Evolutionary conservation across 2,113 vertebrate genomes (phyloP), one percentile per base, ranked within the genome.

Genomic region (Psilopsiagon aurifrons): DNA sequence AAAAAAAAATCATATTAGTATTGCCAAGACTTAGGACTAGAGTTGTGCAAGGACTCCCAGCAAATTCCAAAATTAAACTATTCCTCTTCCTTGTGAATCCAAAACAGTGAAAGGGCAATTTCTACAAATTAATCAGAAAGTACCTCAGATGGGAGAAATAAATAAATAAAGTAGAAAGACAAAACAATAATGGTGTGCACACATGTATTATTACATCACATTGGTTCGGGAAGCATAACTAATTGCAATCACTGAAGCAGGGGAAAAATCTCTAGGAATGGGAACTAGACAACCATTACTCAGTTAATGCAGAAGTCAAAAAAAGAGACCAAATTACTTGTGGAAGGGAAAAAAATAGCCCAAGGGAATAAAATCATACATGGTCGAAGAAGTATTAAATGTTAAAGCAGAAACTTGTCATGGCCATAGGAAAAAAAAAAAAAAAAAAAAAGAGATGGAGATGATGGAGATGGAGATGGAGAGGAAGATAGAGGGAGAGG

Each of bases 271-370:
- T 87, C 5, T 3, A n/a, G 81, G 46, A 97, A 90, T 22, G 31
- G 37, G 43, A 90, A 64, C 47, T 88, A 39, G 4, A 31, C 29
- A 92, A 43, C 41, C 85, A 71, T 80, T 67, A 54, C 39, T 95
- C 70, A 75, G 62, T 76, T 92, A 94, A 88, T 59, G 70, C 2
- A 2, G 23, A 83, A 94, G 54, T 80, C 39, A 9, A 85, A 84
- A 90, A 84, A 95, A 55, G 83, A 54, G 55, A 70, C 44, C n/a
- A 84, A 85, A 96, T 91, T 94, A 94, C 71, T 95, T 39, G 54
- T 15, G 31, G 83, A 68, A 63, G 17, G 43, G 1, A 17, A 51
- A 79, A 0, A 2, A 31, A 67, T 78, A 73, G 28, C 69, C 4
- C 3, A 16, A 77, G 6, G n/a, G 31, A 90, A 70, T 31, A 74